A percentile compares a stretch with the other conserved stretches of the same genome.
Conservation (phyloP, 1,140 invertebrate species). For the Tribolium castaneum region DNA sequence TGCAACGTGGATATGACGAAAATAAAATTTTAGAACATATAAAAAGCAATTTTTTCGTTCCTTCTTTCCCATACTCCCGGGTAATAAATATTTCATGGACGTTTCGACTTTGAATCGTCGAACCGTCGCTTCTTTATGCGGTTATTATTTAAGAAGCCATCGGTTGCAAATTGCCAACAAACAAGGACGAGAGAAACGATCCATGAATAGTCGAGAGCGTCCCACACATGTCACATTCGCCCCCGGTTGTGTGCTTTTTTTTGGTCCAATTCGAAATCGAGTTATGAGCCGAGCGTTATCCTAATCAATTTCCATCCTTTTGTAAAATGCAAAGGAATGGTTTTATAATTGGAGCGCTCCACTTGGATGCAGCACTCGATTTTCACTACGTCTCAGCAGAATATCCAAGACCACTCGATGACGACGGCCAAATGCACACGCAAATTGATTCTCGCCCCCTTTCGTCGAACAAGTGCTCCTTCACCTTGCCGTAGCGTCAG, state of each 20-base stretch:
- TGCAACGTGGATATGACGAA: background rate
- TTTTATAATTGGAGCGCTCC: conserved; percentile 11
- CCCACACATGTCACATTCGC: conserved; percentile 6
- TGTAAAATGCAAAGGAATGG: conserved; percentile 17
- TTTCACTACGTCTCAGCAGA: conserved; percentile 11
- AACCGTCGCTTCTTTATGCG: background rate
- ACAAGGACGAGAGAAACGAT: background rate
- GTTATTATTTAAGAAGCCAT: conserved; percentile 24
- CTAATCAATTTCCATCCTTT: background rate
- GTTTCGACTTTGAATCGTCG: conserved; percentile 10
- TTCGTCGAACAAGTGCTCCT: background rate
- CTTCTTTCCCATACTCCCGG: background rate
- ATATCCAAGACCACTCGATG: conserved; percentile 4
- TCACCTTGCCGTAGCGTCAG: background rate
- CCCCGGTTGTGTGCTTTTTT: background rate
- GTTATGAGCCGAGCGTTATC: background rate
- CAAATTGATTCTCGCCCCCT: conserved; percentile 18
- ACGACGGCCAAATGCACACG: conserved; percentile 34
- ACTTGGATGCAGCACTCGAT: background rate
- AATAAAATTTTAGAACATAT: conserved; percentile 6
- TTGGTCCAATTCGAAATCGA: background rate
- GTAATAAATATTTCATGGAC: conserved; percentile 28
- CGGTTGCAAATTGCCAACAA: conserved; percentile 14
- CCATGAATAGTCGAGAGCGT: background rate
- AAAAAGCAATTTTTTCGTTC: conserved; percentile 16